Conservation (phyloP, 2,113 vertebrate species). For the Macheiramphus alcinus region DNA sequence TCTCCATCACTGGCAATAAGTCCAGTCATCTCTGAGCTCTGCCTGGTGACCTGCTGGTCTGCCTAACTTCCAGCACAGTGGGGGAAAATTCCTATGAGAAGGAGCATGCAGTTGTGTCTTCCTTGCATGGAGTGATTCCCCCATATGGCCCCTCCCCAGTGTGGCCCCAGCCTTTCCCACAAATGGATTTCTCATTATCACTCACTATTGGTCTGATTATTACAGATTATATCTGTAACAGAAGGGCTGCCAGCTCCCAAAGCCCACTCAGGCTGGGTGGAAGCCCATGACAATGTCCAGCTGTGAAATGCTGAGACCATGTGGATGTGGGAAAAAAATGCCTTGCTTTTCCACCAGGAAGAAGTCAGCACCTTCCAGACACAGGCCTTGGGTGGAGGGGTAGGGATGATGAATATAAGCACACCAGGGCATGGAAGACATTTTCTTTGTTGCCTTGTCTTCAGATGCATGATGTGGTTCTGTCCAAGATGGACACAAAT, state of each 20-base stretch:
- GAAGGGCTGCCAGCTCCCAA: neutral
- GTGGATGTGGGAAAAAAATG: neutral
- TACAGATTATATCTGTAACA: neutral
- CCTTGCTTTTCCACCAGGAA: neutral
- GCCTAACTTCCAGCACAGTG: neutral
- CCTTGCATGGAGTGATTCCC: neutral
- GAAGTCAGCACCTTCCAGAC: neutral
- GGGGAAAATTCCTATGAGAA: neutral
- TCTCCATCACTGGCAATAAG: neutral
- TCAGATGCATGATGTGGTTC: neutral
- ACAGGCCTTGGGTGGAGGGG: neutral
- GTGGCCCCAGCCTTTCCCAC: neutral
- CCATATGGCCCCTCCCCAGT: neutral
- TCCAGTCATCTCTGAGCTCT: neutral
- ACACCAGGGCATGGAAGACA: neutral
- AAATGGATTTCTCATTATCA: neutral
- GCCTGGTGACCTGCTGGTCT: neutral
- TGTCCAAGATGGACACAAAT: neutral
- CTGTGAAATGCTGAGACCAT: neutral
- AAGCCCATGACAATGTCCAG: neutral
- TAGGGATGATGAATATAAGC: neutral
- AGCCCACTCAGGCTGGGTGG: neutral
- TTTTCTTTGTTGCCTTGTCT: neutral
- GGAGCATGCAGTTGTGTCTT: neutral
- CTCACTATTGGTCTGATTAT: neutral